These are phyloP conservation scores for Bettongia penicillata DNA, from an alignment of 2,113 vertebrate species.

Conservation along the genomic window DNA sequence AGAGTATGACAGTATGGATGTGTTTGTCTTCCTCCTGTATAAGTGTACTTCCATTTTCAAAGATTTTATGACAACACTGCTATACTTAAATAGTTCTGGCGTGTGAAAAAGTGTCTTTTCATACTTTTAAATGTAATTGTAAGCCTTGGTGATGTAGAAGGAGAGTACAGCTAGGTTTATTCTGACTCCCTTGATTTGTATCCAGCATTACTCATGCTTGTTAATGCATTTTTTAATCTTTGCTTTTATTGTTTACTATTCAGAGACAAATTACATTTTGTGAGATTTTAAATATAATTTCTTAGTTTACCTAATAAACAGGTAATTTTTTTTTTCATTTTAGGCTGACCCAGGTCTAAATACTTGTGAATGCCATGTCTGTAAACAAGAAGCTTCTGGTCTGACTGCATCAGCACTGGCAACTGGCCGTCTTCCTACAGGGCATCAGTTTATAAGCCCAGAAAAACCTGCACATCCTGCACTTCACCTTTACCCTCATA, in stretches of 20 bases:
- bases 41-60: neutral
- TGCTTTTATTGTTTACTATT: neutral
- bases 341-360: constrained; percentile 91
- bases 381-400: constrained; percentile 93
- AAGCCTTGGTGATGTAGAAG: neutral
- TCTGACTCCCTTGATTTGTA: neutral
- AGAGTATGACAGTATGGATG: neutral
- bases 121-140: neutral
- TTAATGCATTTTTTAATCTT: neutral
- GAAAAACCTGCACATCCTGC: constrained; percentile 94
- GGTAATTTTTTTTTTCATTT: constrained; percentile 5
- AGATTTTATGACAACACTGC: neutral
- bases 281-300: neutral
- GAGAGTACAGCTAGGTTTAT: neutral
- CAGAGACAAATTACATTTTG: neutral
- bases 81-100: accelerated
- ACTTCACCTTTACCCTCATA: constrained; percentile 98
- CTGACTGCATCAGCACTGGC: constrained; percentile 87
- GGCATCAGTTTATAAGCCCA: constrained; percentile 94
- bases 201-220: neutral
- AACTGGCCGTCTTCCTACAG: constrained; percentile 88
- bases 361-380: constrained; percentile 96
- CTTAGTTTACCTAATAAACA: neutral
- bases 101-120: neutral
- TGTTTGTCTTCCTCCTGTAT: neutral